Percentiles rank a stretch among this genome's conserved stretches.
Evolutionary conservation across 2,113 vertebrate genomes (phyloP).

Genomic region (Lagopus muta): DNA sequence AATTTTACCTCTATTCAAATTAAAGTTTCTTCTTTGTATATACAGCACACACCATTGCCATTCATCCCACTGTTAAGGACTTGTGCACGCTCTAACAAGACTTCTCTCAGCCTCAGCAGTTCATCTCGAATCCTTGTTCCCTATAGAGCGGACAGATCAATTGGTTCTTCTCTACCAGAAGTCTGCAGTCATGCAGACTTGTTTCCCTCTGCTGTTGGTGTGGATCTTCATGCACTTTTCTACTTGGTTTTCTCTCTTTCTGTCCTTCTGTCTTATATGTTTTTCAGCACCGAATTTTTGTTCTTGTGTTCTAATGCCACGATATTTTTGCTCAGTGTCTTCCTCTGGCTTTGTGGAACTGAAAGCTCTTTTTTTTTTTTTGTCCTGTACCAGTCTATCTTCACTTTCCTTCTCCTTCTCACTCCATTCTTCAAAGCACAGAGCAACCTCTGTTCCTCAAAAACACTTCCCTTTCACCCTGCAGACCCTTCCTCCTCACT

Average conservation of each 20-base stretch:
- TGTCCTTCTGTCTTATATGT: not conserved
- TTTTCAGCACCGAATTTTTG: not conserved
- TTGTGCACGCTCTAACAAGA: not conserved
- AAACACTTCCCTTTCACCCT: conserved; percentile 3
- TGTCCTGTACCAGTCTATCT: not conserved
- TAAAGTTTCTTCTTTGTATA: not conserved
- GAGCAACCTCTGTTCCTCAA: not conserved
- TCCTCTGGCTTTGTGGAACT: not conserved
- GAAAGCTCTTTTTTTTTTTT: not conserved
- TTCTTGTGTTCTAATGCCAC: not conserved
- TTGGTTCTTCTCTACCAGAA: not conserved
- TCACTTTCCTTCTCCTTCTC: not conserved
- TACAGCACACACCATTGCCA: not conserved
- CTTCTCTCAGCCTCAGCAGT: not conserved
- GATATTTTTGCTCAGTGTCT: not conserved
- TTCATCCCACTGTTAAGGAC: not conserved
- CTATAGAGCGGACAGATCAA: not conserved
- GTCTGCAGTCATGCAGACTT: not conserved
- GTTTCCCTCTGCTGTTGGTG: not conserved
- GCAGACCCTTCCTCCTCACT: not conserved
- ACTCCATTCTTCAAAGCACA: not conserved
- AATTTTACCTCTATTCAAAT: not conserved
- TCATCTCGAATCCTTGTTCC: not conserved
- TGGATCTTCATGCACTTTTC: not conserved
- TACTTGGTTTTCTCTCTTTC: not conserved